A percentile compares a stretch with the other conserved stretches of the same genome.
Evolutionary conservation across 2,888 invertebrate genomes (phyloP).

Genomic region (Merodon equestris): DNA sequence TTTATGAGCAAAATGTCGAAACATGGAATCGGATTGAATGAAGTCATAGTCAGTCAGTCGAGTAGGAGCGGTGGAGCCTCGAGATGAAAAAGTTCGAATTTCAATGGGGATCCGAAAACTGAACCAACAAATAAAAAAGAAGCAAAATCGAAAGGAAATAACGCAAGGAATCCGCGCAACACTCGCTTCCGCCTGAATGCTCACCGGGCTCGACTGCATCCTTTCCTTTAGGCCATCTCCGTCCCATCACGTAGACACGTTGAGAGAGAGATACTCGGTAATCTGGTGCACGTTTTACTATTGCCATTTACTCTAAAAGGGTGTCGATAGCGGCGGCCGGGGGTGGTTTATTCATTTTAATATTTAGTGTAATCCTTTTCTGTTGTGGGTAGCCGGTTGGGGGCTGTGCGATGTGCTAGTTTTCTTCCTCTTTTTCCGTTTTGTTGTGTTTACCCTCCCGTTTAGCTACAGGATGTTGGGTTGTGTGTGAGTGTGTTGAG

Average conservation of each 20-base stretch:
- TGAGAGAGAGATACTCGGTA: constrained; percentile 20
- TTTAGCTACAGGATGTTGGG: constrained; percentile 17
- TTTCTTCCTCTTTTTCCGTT: constrained; percentile 25
- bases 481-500: not conserved
- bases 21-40: constrained; percentile 30
- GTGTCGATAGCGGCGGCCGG: constrained; percentile 45
- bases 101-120: constrained; percentile 20
- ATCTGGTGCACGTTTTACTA: constrained; percentile 8
- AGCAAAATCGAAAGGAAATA: constrained; percentile 3
- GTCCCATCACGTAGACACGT: constrained; percentile 40
- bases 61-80: no score
- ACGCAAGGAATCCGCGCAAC: constrained; percentile 46
- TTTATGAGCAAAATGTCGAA: constrained; percentile 56
- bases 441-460: no score
- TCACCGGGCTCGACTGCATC: constrained; percentile 24
- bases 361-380: constrained; percentile 58
- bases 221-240: not conserved
- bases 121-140: no score
- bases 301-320: constrained; percentile 21
- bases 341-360: constrained; percentile 58
- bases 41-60: constrained; percentile 25
- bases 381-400: no score
- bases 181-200: constrained; percentile 38
- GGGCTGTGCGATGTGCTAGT: constrained; percentile 43
- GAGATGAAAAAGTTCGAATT: constrained; percentile 52